Evolutionary conservation across 2,113 vertebrate species (phyloP).

Genomic region (Pseudorhombus dupliciocellatus): DNA sequence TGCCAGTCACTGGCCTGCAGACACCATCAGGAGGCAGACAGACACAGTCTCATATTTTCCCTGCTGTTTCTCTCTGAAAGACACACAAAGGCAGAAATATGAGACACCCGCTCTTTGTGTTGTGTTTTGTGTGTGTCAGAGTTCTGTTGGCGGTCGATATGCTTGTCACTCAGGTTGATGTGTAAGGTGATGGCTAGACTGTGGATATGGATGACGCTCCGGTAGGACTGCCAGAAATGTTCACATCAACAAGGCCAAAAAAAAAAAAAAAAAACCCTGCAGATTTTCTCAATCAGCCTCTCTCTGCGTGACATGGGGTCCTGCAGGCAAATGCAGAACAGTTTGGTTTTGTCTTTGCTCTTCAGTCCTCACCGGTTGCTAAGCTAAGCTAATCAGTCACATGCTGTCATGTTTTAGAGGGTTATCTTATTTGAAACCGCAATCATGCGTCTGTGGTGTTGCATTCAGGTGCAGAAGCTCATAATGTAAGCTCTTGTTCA

Average conservation of each 20-base stretch:
- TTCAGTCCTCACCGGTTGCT: background rate
- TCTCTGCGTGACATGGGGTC: background rate
- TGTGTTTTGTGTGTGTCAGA: constrained; percentile 40
- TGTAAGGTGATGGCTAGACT: constrained; percentile 9
- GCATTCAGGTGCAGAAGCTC: background rate
- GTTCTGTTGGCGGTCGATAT: constrained; percentile 38
- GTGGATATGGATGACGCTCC: constrained; percentile 10
- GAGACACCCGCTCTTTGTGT: constrained; percentile 41
- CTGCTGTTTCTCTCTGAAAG: constrained; percentile 14
- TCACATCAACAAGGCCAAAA: background rate
- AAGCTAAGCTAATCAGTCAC: background rate
- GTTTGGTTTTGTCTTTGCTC: background rate
- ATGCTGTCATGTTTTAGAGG: too few relatives aligned
- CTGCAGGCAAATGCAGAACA: background rate
- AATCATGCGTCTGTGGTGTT: background rate
- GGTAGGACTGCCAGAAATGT: background rate
- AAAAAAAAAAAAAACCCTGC: background rate
- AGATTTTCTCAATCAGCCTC: constrained; percentile 4
- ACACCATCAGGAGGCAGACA: constrained; percentile 13
- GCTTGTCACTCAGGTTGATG: constrained; percentile 54
- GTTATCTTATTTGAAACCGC: too few relatives aligned
- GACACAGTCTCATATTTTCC: constrained; percentile 18
- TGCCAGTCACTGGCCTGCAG: constrained; percentile 6
- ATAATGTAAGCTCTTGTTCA: constrained; percentile 9
- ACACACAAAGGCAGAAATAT: constrained; percentile 43